A percentile compares a stretch with the other conserved stretches of the same genome.
phyloP scores from a whole-genome alignment of 1,140 invertebrate species.

The Tetramorium simillimum region DNA sequence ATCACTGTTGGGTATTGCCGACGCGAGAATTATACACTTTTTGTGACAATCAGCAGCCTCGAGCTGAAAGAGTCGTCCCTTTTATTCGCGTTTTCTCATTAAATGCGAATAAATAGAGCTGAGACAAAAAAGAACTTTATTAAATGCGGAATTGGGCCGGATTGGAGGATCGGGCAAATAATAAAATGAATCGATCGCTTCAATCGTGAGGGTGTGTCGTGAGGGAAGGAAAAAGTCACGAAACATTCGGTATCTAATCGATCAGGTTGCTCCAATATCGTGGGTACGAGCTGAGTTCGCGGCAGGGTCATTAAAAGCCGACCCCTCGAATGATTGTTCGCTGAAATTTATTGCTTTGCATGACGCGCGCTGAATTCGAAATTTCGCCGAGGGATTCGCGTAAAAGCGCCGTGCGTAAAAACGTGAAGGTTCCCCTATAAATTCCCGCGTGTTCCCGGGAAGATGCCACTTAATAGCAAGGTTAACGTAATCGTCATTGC shows the following conservation, averaged over 20 bases:
- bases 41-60: neutral
- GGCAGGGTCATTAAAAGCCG: conserved; percentile 50
- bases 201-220: conserved; percentile 16
- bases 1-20: neutral
- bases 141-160: conserved; percentile 31
- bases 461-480: conserved; percentile 29
- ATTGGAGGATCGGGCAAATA: conserved; percentile 49
- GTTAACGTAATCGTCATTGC: conserved; percentile 28
- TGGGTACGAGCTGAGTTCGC: neutral
- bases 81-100: conserved; percentile 63
- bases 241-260: conserved; percentile 63
- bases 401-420: conserved; percentile 7
- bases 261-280: conserved; percentile 55
- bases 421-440: neutral
- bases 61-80: conserved; percentile 2
- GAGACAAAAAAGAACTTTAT: conserved; percentile 54
- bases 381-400: conserved; percentile 3
- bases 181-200: conserved; percentile 72
- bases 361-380: conserved; percentile 36
- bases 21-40: neutral
- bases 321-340: conserved; percentile 39
- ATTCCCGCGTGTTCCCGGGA: neutral
- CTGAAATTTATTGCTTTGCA: conserved; percentile 55
- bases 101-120: conserved; percentile 65
- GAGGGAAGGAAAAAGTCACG: conserved; percentile 48